Base-by-base conservation (phyloP, 1,140 invertebrate species). In the Argopecten irradians region DNA sequence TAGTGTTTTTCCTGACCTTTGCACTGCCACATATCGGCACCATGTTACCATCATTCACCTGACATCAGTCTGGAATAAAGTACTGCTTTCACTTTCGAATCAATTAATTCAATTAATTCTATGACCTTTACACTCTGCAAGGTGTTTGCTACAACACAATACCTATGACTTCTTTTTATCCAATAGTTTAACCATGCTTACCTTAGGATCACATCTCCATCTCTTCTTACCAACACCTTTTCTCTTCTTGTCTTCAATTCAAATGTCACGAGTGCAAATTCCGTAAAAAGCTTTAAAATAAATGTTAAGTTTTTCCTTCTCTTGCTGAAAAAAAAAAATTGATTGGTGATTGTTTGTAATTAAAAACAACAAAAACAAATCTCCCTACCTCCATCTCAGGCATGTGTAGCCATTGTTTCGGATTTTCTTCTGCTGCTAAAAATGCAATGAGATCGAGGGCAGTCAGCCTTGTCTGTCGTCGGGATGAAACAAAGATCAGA, bases 401-500 rank as follows among this genome's bases (percentile, higher is more conserved):
- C 96, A 99, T 98, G 92, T 98, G 97, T 0, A 99, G 94, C 98
- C 99, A 99, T 95, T 99, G 98, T 94, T 99, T 99, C 0, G 98
- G 98, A 94, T 99, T 97, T 88, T 98, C 97, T 94, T 99, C 98
- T 0, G 97, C 97, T 0, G 98, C 98, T 16, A 99, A 96, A 94
- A 97, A 98, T 0, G 98, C 98, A 88, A 99, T 99, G 1, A 99
- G 96, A 96, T 99, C 99, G 39, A 99, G 95, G 0, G 99, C 99
- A 9, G 99, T 99, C 35, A 99, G 96, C 87, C 99, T 96, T 0
- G 99, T 99, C 96, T 99, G 99, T 91, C 99, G 96, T 83, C 99
- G 96, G n/a, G 98, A 99, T 0, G 99, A 99, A 0, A 99, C 99
- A 96, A 99, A 99, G 9, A 99, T 97, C 34, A 99, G 96, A 0